Conservation (phyloP, 2,888 invertebrate species). For the Apomyelois bistriatella region DNA sequence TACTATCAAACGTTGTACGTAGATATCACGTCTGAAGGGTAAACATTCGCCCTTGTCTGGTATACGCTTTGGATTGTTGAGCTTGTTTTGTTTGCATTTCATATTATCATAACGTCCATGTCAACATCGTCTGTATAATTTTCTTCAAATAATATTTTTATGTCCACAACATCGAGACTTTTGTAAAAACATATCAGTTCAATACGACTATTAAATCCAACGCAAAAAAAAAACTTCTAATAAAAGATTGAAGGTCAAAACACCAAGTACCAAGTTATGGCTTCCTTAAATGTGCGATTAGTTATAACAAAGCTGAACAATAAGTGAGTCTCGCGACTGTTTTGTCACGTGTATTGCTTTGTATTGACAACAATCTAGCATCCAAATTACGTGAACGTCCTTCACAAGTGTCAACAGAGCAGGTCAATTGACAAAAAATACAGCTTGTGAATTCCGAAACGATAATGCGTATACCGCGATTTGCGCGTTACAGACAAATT, state of each 20-base stretch:
- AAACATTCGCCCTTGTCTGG: neutral
- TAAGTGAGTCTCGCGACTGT: neutral
- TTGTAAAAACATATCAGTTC: neutral
- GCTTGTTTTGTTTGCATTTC: neutral
- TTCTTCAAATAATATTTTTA: neutral
- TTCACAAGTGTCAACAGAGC: slow-evolving; percentile 29
- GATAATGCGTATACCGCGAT: slow-evolving; percentile 34
- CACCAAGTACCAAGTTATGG: slow-evolving; percentile 11
- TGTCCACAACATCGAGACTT: neutral
- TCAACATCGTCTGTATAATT: neutral
- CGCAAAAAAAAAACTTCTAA: neutral
- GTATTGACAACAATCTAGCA: slow-evolving; percentile 24
- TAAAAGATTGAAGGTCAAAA: slow-evolving; percentile 1
- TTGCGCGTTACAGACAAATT: slow-evolving; percentile 14
- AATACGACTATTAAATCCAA: slow-evolving; percentile 5
- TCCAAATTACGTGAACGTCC: slow-evolving; percentile 36
- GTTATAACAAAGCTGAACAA: slow-evolving; percentile 18
- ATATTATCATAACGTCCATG: neutral
- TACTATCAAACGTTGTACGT: neutral
- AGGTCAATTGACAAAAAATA: slow-evolving; percentile 36
- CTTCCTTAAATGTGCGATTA: slow-evolving; percentile 1
- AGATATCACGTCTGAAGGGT: neutral
- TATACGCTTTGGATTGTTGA: neutral
- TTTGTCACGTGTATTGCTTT: neutral
- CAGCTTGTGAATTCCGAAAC: slow-evolving; percentile 33